phyloP scores from a whole-genome alignment of 2,888 invertebrate species.

The Hemistola chrysoprasaria region DNA sequence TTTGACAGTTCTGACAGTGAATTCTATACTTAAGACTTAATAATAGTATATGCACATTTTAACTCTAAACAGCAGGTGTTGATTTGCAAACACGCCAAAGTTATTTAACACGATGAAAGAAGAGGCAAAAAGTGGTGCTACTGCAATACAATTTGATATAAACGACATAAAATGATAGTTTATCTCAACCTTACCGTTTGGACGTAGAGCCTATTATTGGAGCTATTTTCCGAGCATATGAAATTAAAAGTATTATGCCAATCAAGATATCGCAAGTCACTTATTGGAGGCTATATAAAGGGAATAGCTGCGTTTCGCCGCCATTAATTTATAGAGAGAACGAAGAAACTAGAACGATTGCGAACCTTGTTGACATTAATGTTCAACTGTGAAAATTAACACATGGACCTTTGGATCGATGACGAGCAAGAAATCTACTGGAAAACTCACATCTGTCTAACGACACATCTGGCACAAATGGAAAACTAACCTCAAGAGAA shows the following conservation, averaged over 20 bases:
- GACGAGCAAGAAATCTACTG: slow-evolving; percentile 31
- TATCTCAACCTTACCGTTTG: slow-evolving; percentile 4
- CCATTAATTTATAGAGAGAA: too few species aligned
- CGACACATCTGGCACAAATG: slow-evolving; percentile 15
- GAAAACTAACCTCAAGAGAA: too few species aligned
- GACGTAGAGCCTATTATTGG: slow-evolving; percentile 11
- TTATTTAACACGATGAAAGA: slow-evolving; percentile 22
- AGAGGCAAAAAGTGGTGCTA: slow-evolving; percentile 13
- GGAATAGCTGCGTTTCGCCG: slow-evolving; percentile 2
- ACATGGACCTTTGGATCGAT: slow-evolving; percentile 35
- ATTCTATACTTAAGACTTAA: too few species aligned
- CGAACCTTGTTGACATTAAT: slow-evolving; percentile 51
- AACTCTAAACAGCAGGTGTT: slow-evolving; percentile 22
- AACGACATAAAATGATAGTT: slow-evolving; percentile 9
- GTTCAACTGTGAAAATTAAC: slow-evolving; percentile 59
- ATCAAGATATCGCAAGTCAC: slow-evolving; percentile 18
- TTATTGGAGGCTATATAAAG: slow-evolving; percentile 16
- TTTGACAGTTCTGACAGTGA: slow-evolving; percentile 22
- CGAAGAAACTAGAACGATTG: slow-evolving; percentile 16
- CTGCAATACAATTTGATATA: slow-evolving; percentile 11
- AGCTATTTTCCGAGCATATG: slow-evolving; percentile 14
- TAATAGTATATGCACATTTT: slow-evolving; percentile 20
- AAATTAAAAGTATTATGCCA: slow-evolving; percentile 21
- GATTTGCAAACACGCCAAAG: slow-evolving; percentile 20
- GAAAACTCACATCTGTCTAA: slow-evolving; percentile 20